Evolutionary conservation across 2,113 vertebrate species (phyloP).

Genomic region (Malurus elegans): DNA sequence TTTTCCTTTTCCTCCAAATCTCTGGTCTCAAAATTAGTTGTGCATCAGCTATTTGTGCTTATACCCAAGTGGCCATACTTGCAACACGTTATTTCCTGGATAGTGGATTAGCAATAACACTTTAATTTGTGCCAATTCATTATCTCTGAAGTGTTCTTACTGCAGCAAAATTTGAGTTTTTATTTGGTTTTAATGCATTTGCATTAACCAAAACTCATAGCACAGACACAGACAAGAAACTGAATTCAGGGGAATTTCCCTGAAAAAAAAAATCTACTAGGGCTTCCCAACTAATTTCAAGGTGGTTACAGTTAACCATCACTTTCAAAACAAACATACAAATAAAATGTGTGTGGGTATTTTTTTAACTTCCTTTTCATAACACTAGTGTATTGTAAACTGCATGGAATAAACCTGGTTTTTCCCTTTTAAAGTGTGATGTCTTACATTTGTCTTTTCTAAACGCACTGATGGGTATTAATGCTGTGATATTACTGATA

Average conservation of each 20-base stretch:
- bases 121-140: conserved; percentile 59
- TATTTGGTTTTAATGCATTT: conserved; percentile 39
- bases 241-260: not conserved
- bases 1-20: not conserved
- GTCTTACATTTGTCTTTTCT: conserved; percentile 17
- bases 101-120: conserved; percentile 61
- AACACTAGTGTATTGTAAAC: conserved; percentile 50
- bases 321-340: conserved; percentile 37
- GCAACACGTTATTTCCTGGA: conserved; percentile 10
- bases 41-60: conserved; percentile 10
- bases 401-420: conserved; percentile 50
- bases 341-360: conserved; percentile 37
- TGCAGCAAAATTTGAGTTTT: conserved; percentile 54
- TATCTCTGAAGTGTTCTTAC: conserved; percentile 68
- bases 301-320: conserved; percentile 17
- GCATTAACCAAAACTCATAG: conserved; percentile 20
- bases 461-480: not conserved
- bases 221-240: conserved; percentile 14
- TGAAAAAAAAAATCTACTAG: conserved; percentile 7
- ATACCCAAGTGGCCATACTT: not conserved
- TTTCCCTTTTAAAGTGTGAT: conserved; percentile 47
- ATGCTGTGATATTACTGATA: not conserved
- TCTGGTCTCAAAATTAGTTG: not conserved
- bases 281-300: conserved; percentile 24
- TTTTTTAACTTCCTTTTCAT: conserved; percentile 62